Percentiles rank a stretch among this genome's conserved stretches.
phyloP scores from a whole-genome alignment of 2,888 invertebrate species.

The Leptura quadrifasciata region DNA sequence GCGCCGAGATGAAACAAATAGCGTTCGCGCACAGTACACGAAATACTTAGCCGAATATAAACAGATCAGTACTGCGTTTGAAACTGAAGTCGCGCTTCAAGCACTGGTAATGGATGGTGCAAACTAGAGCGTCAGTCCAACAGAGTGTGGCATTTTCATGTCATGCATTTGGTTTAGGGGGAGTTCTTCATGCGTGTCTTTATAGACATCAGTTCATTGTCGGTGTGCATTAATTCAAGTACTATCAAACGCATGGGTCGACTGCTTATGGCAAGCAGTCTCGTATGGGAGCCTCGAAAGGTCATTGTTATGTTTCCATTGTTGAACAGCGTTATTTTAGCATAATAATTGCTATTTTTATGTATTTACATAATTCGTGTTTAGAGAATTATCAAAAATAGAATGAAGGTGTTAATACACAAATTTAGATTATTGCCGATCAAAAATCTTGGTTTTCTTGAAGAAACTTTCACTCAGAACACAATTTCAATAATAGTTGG shows the following conservation, averaged over 20 bases:
- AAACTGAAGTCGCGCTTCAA: slow-evolving; percentile 36
- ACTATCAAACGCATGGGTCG: slow-evolving; percentile 28
- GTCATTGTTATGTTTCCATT: slow-evolving; percentile 23
- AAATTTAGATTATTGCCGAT: no score
- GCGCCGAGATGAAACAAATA: slow-evolving; percentile 10
- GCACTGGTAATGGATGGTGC: slow-evolving; percentile 38
- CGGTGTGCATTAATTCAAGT: slow-evolving; percentile 15
- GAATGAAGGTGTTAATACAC: no score
- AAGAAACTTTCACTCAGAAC: no score
- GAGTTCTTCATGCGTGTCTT: slow-evolving; percentile 61
- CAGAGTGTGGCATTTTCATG: slow-evolving; percentile 54
- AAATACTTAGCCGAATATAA: slow-evolving; percentile 20
- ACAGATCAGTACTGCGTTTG: slow-evolving; percentile 23
- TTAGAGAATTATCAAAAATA: neutral
- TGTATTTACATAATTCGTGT: slow-evolving; percentile 4
- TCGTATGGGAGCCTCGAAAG: slow-evolving; percentile 18
- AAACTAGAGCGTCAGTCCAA: slow-evolving; percentile 47
- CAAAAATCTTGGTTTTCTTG: no score
- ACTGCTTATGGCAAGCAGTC: slow-evolving; percentile 27
- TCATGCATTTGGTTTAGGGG: slow-evolving; percentile 53
- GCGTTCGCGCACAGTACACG: slow-evolving; percentile 12
- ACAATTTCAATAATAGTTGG: no score
- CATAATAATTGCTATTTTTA: slow-evolving; percentile 11
- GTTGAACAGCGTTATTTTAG: slow-evolving; percentile 5
- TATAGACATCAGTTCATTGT: slow-evolving; percentile 28